Base-by-base conservation (phyloP, 1,140 invertebrate genomes). In the Melitaea cinxia region DNA sequence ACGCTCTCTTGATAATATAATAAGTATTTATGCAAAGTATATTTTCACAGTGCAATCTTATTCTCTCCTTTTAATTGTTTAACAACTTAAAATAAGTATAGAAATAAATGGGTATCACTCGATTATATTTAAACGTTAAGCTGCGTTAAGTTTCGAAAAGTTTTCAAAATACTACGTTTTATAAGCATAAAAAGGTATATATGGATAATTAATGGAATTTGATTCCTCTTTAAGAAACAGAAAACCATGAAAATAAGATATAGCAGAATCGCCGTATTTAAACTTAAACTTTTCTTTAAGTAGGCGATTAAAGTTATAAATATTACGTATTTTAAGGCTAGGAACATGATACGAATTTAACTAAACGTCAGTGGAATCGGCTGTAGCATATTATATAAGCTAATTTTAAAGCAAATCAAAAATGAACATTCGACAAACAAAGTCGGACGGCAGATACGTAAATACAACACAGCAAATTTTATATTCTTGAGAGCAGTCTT, bases 11-110 rank as follows among this genome's bases (percentile, higher is more conserved):
- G 62, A 82, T 75, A 72, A 75, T 82, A 78, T 73, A 76, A 75
- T 70, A 77, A 77, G 70, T 75, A 78, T 77, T 76, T 72, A 83
- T 81, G 82, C 85, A 84, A 83, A 84, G 78, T 87, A 84, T 83
- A 83, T 60, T 76, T 78, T 78, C 72, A 83, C 80, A 77, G 82
- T 88, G 85, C 84, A 88, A 89, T 91, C 85, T 89, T 89, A 80
- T 87, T 88, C 85, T 88, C 86, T 89, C 85, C 85, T 89, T 88
- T 82, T 82, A 81, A 80, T 86, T 73, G 66, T 83, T n/a, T 83
- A 86, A 82, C 79, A 87, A 84, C 82, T 84, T 84, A 85, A 83
- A 84, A 77, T 77, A 76, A 65, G 67, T 80, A 70, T 67, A 72
- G 55, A 72, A 42, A 53, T 77, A 64, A 72, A 64, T 62, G 70